phyloP scores from a whole-genome alignment of 2,888 invertebrate species.

The Steinernema scapterisci region DNA sequence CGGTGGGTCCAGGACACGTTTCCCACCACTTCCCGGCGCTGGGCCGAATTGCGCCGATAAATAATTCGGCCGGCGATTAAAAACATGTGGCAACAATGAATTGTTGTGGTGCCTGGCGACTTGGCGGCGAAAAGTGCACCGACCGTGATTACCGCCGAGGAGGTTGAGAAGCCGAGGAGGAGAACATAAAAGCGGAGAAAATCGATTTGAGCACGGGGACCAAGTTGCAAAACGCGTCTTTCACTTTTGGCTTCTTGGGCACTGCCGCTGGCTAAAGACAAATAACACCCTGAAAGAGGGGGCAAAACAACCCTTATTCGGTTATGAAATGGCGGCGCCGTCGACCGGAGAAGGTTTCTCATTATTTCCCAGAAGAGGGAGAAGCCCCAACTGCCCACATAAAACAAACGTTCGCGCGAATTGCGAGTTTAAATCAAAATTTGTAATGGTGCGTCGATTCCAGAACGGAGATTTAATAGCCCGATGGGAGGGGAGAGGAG shows the following conservation, averaged over 20 bases:
- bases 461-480: slow-evolving; percentile 25
- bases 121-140: background rate
- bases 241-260: background rate
- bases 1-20: too few species aligned
- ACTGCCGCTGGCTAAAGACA: slow-evolving; percentile 24
- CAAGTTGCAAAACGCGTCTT: slow-evolving; percentile 2
- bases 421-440: slow-evolving; percentile 15
- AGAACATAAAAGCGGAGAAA: background rate
- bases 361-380: background rate
- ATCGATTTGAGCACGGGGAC: background rate
- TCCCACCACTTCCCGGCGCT: background rate
- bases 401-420: background rate
- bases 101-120: slow-evolving; percentile 4
- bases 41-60: slow-evolving; percentile 19
- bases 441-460: background rate
- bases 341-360: slow-evolving; percentile 3
- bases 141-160: background rate
- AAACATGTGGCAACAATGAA: slow-evolving; percentile 29
- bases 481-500: background rate
- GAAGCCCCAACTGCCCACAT: background rate
- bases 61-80: background rate
- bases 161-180: background rate
- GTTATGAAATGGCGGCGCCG: background rate
- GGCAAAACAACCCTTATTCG: slow-evolving; percentile 13
- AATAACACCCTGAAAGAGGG: slow-evolving; percentile 5